Evolutionary conservation across 2,888 invertebrate species (phyloP).

Genomic region (Pardosa pseudoannulata): DNA sequence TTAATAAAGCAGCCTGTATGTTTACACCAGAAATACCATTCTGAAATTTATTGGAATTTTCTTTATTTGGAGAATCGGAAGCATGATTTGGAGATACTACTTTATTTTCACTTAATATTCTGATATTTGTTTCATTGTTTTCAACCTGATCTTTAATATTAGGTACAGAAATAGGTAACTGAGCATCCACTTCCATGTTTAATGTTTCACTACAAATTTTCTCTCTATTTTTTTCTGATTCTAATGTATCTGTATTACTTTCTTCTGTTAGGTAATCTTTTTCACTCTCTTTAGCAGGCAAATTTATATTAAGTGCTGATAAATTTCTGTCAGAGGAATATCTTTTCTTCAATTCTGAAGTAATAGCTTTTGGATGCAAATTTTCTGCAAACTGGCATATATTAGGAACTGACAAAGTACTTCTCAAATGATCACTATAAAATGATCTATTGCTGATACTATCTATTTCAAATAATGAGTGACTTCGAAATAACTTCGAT

Average conservation of each 20-base stretch:
- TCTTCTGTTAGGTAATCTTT: not conserved
- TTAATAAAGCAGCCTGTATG: too few relatives aligned
- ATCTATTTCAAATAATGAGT: not conserved
- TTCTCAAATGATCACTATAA: not conserved
- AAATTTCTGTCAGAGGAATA: not conserved
- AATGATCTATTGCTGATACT: not conserved
- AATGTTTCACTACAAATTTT: too few relatives aligned
- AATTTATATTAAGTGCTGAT: not conserved
- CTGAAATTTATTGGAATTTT: not conserved
- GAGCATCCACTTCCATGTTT: not conserved
- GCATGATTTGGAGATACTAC: not conserved
- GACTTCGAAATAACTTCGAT: not conserved
- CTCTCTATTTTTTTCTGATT: not conserved
- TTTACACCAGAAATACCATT: too few relatives aligned
- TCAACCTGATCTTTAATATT: not conserved
- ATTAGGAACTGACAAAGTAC: not conserved
- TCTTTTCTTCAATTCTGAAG: not conserved
- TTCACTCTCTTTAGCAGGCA: not conserved
- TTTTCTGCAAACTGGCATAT: not conserved
- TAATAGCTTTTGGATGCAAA: too few relatives aligned
- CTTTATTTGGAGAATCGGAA: not conserved
- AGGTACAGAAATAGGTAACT: not conserved
- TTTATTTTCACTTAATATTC: not conserved
- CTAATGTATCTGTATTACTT: not conserved
- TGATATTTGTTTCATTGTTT: not conserved